Conservation (phyloP, 1,140 invertebrate species). For the Drosophila sturtevanti region DNA sequence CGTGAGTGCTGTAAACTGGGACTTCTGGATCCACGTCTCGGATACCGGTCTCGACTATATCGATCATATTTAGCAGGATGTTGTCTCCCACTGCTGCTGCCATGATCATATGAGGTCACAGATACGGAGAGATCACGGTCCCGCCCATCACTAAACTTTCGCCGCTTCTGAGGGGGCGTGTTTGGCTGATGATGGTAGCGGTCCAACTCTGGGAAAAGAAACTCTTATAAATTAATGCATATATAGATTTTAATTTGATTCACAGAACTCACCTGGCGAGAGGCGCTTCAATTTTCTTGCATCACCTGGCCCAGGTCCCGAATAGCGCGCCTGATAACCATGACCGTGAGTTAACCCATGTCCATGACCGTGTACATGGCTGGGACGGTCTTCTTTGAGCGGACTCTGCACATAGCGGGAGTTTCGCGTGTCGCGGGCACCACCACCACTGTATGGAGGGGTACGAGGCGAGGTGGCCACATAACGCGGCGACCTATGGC, state of each 20-base stretch:
- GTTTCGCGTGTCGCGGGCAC: slow-evolving; percentile 51
- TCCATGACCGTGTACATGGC: slow-evolving; percentile 51
- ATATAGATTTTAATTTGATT: not conserved
- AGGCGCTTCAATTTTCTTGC: slow-evolving; percentile 58
- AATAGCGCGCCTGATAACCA: slow-evolving; percentile 60
- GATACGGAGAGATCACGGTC: slow-evolving; percentile 56
- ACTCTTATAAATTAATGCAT: not conserved
- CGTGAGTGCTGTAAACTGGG: slow-evolving; percentile 71
- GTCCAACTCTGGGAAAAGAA: slow-evolving; percentile 47
- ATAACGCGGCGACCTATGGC: slow-evolving; percentile 68
- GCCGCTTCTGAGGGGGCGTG: slow-evolving; percentile 75
- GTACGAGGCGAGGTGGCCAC: slow-evolving; percentile 68
- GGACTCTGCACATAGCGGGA: slow-evolving; percentile 72
- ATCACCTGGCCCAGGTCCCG: slow-evolving; percentile 42
- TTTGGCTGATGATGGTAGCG: slow-evolving; percentile 72
- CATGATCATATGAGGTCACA: slow-evolving; percentile 53
- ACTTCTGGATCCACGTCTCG: slow-evolving; percentile 67
- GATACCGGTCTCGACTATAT: slow-evolving; percentile 71
- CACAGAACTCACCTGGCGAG: slow-evolving; percentile 56
- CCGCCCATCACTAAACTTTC: slow-evolving; percentile 69
- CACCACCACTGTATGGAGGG: slow-evolving; percentile 57
- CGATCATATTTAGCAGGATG: slow-evolving; percentile 73
- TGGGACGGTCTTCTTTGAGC: slow-evolving; percentile 63
- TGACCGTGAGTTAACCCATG: slow-evolving; percentile 35
- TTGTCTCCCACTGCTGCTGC: slow-evolving; percentile 38